Conservation (phyloP, 2,888 invertebrate species). For the Linnaemya vulpina region DNA sequence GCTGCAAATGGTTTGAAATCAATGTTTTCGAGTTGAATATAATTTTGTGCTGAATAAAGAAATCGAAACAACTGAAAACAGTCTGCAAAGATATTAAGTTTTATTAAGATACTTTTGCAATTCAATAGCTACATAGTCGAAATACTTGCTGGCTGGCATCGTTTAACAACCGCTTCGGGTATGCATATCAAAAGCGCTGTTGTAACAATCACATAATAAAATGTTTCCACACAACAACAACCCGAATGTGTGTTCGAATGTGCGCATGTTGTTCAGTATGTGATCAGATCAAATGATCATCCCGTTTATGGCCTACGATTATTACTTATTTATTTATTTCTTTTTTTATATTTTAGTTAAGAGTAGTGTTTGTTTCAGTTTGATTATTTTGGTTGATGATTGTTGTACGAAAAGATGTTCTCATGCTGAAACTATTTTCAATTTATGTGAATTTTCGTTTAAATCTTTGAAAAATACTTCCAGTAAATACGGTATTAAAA, state of each 20-base stretch:
- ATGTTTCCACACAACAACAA: slow-evolving; percentile 16
- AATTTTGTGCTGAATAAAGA: slow-evolving; percentile 47
- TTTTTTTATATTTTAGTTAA: not conserved
- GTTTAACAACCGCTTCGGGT: not conserved
- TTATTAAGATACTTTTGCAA: slow-evolving; percentile 34
- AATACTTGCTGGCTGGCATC: not conserved
- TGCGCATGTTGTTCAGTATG: not conserved
- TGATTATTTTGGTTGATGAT: not conserved
- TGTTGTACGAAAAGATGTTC: not conserved
- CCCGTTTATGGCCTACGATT: slow-evolving; percentile 43
- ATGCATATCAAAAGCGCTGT: slow-evolving; percentile 54
- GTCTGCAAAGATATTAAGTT: slow-evolving; percentile 35
- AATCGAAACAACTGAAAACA: slow-evolving; percentile 19
- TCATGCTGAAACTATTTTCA: not conserved
- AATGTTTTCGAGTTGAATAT: slow-evolving; percentile 55
- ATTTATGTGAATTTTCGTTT: not conserved
- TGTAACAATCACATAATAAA: slow-evolving; percentile 60
- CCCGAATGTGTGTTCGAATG: not conserved
- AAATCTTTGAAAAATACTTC: not conserved
- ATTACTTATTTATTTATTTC: slow-evolving; percentile 43
- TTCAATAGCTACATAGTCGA: slow-evolving; percentile 1
- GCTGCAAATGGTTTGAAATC: slow-evolving; percentile 61
- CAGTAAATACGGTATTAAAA: not conserved
- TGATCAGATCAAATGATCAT: slow-evolving; percentile 36
- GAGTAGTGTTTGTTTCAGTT: not conserved